phyloP scores from a whole-genome alignment of 1,140 invertebrate genomes.

The Agrypnia vestita region DNA sequence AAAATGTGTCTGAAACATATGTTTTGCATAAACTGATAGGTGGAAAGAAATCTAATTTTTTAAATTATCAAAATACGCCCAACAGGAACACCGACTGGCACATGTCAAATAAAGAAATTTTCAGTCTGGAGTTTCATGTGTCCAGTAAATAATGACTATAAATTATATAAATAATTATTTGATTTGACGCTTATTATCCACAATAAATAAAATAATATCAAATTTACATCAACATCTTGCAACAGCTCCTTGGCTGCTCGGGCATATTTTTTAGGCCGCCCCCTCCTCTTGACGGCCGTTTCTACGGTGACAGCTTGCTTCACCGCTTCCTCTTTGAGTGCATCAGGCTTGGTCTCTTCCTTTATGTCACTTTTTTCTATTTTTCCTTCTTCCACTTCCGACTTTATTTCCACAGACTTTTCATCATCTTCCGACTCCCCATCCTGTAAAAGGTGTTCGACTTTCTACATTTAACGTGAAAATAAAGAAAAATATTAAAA shows the following conservation, averaged over 20 bases:
- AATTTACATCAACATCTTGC: constrained; percentile 80
- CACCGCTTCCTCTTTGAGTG: constrained; percentile 5
- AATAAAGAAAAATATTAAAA: no score
- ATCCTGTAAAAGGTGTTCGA: constrained; percentile 16
- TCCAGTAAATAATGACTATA: no score
- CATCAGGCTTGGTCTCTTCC: constrained; percentile 55
- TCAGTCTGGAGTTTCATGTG: no score
- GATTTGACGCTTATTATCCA: no score
- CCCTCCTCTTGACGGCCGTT: constrained; percentile 6
- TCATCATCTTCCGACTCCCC: constrained; percentile 66
- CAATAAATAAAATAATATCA: constrained; percentile 4
- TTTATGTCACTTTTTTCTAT: constrained; percentile 60
- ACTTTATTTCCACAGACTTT: constrained; percentile 64
- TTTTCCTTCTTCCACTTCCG: constrained; percentile 63
- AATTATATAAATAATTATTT: no score
- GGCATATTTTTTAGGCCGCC: constrained; percentile 65
- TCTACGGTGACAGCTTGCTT: background rate
- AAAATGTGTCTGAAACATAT: no score
- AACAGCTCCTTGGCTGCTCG: constrained; percentile 69
- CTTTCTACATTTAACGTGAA: no score
- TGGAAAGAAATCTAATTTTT: no score
- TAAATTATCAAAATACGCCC: no score
- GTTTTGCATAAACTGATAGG: no score
- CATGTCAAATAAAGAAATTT: no score
- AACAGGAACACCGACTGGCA: no score